Conservation (phyloP, 92 coral and sea anemone genomes). For the Heliopora coerulea region DNA sequence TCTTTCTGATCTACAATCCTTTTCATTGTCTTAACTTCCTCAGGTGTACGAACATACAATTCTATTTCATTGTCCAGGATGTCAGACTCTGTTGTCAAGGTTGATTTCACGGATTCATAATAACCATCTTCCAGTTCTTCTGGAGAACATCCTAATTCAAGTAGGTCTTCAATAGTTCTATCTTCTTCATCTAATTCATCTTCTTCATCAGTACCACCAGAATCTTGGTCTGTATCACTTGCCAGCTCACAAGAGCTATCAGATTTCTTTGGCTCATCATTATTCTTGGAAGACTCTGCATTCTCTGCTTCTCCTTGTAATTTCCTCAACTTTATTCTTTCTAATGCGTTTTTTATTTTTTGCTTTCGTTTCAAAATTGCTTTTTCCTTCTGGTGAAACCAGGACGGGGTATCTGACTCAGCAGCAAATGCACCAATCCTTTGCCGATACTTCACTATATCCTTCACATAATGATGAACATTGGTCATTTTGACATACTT, state of each 20-base stretch:
- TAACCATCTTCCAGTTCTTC: slow-evolving; percentile 21
- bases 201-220: background rate
- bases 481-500: slow-evolving; percentile 22
- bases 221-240: background rate
- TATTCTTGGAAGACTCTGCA: background rate
- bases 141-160: slow-evolving; percentile 32
- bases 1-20: background rate
- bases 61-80: slow-evolving; percentile 26
- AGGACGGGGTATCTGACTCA: background rate
- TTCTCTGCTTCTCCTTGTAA: too few species aligned
- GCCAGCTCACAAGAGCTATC: too few species aligned
- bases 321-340: slow-evolving; percentile 11
- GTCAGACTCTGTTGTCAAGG: background rate
- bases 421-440: slow-evolving; percentile 7
- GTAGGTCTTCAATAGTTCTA: slow-evolving; percentile 17
- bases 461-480: slow-evolving; percentile 16
- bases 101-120: slow-evolving; percentile 14
- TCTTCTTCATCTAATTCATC: slow-evolving; percentile 22
- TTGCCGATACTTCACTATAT: slow-evolving; percentile 6
- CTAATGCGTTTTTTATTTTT: slow-evolving; percentile 22
- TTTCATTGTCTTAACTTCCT: slow-evolving; percentile 18
- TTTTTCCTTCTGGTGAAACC: slow-evolving; percentile 11
- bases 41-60: slow-evolving; percentile 27
- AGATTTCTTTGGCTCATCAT: background rate
- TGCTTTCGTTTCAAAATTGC: background rate